A percentile compares a stretch with the other conserved stretches of the same genome.
phyloP scores from a whole-genome alignment of 2,797 vertebrate genomes.

The Pempheris klunzingeri region DNA sequence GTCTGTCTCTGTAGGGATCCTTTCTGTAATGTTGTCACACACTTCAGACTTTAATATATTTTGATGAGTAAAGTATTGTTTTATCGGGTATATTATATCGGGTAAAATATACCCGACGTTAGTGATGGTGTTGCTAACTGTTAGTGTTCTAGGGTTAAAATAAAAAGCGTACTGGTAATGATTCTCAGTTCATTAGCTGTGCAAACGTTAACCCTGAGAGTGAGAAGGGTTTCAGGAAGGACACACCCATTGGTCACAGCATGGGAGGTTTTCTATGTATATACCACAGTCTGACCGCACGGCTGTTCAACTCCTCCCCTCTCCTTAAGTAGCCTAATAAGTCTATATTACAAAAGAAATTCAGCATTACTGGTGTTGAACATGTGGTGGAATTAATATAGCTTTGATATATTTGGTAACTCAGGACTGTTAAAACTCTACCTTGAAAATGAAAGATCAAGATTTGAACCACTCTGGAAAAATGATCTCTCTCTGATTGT shows the following conservation, averaged over 20 bases:
- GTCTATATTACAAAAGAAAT: background rate
- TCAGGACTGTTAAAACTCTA: background rate
- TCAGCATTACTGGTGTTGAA: background rate
- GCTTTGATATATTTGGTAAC: background rate
- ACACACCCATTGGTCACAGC: constrained; percentile 68
- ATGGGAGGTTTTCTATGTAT: constrained; percentile 35
- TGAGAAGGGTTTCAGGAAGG: constrained; percentile 68
- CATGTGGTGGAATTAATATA: constrained; percentile 14
- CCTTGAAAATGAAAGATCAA: background rate
- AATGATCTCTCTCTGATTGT: background rate
- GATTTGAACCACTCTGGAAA: background rate
- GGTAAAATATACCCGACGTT: no score
- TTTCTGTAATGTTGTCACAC: no score
- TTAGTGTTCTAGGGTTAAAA: no score
- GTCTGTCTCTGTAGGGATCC: no score
- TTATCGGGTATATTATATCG: no score
- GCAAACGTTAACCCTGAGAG: constrained; percentile 27
- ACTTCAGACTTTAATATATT: no score
- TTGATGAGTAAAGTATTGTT: no score
- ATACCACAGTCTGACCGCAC: background rate
- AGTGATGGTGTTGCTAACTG: no score
- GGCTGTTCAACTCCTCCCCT: constrained; percentile 11
- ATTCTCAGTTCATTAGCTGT: background rate
- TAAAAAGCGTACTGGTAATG: no score
- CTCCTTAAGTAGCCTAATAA: background rate